Evolutionary conservation across 1,140 invertebrate genomes (phyloP).

Genomic region (Drosophila kohkoa): DNA sequence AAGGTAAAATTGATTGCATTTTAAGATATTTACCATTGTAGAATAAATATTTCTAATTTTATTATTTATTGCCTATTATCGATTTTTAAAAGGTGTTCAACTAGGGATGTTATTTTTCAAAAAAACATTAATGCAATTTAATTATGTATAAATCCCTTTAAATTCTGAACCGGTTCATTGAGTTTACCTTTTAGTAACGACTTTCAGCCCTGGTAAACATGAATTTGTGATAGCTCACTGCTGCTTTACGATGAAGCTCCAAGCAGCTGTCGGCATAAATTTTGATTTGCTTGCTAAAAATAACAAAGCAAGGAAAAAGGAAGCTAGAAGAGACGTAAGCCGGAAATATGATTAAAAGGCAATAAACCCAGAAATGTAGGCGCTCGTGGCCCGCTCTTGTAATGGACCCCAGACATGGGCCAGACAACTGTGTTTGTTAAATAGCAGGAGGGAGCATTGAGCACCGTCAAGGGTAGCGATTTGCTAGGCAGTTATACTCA

Average conservation of each 20-base stretch:
- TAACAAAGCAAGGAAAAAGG: slow-evolving; percentile 51
- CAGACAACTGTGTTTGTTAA: slow-evolving; percentile 56
- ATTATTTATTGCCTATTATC: too few relatives aligned
- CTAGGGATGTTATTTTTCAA: too few relatives aligned
- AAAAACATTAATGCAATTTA: too few relatives aligned
- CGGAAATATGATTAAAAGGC: slow-evolving; percentile 76
- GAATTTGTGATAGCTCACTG: background rate
- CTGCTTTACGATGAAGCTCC: slow-evolving; percentile 7
- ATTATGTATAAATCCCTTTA: too few relatives aligned
- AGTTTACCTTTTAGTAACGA: too few relatives aligned
- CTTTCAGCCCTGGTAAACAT: slow-evolving; percentile 2
- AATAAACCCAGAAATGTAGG: slow-evolving; percentile 46
- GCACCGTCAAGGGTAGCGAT: slow-evolving; percentile 53
- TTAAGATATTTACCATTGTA: too few relatives aligned
- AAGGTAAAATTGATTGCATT: too few relatives aligned
- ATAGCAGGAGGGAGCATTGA: slow-evolving; percentile 37
- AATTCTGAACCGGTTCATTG: too few relatives aligned
- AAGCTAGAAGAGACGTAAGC: slow-evolving; percentile 41
- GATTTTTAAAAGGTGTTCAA: too few relatives aligned
- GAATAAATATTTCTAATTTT: too few relatives aligned
- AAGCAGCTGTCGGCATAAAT: slow-evolving; percentile 34
- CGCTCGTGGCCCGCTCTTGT: slow-evolving; percentile 14
- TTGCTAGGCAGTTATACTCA: slow-evolving; percentile 32
- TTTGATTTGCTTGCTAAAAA: slow-evolving; percentile 53
- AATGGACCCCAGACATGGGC: slow-evolving; percentile 49